Percentiles rank a stretch among this genome's conserved stretches.
Evolutionary conservation across 2,888 invertebrate species (phyloP).

Genomic region (Thymelicus sylvestris): DNA sequence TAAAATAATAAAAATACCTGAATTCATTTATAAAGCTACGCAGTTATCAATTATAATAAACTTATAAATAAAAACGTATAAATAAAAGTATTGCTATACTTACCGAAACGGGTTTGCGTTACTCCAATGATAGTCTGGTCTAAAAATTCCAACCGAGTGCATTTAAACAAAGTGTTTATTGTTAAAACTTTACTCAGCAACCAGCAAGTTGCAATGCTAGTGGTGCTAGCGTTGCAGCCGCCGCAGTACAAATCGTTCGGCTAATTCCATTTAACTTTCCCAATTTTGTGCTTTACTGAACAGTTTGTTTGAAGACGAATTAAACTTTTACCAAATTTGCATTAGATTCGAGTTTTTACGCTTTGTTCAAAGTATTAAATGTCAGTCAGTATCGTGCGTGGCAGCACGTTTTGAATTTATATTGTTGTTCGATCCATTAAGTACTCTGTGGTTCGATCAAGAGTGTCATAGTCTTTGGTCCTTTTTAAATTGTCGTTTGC

Average conservation of each 20-base stretch:
- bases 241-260: slow-evolving; percentile 30
- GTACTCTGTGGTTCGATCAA: too few relatives aligned
- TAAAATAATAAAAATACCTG: too few relatives aligned
- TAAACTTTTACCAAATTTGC: slow-evolving; percentile 21
- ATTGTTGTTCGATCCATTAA: too few relatives aligned
- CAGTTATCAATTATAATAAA: too few relatives aligned
- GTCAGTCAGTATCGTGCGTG: too few relatives aligned
- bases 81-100: too few relatives aligned
- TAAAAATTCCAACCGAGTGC: not conserved
- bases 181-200: slow-evolving; percentile 18
- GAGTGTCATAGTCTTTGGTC: too few relatives aligned
- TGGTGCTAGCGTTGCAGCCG: slow-evolving; percentile 20
- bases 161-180: slow-evolving; percentile 4
- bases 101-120: not conserved
- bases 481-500: too few relatives aligned
- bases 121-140: not conserved
- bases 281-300: slow-evolving; percentile 31
- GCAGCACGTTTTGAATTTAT: too few relatives aligned
- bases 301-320: slow-evolving; percentile 21
- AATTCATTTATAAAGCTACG: too few relatives aligned
- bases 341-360: not conserved
- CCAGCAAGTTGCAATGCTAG: slow-evolving; percentile 15
- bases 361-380: not conserved
- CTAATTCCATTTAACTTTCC: slow-evolving; percentile 36
- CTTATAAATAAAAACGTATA: too few relatives aligned